Conservation (phyloP, 64 coral and sea anemone genomes). For the Actinia tenebrosa region DNA sequence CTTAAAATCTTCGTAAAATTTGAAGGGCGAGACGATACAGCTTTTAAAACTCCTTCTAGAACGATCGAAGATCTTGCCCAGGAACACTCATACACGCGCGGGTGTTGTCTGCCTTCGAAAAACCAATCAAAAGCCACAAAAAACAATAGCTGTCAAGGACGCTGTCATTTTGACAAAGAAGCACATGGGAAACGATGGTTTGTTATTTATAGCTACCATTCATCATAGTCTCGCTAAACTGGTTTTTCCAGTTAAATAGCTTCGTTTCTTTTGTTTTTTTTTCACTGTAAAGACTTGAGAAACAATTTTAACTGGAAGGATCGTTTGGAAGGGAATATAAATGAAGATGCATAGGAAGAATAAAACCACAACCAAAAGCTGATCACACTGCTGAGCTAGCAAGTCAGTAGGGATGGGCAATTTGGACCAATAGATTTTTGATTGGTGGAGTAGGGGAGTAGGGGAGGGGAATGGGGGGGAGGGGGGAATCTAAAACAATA, state of each 20-base stretch:
- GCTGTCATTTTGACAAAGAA: conserved; percentile 25
- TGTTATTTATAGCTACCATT: background rate
- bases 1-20: background rate
- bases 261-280: background rate
- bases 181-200: background rate
- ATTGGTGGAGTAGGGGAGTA: too few species aligned
- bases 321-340: too few species aligned
- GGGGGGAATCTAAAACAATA: too few species aligned
- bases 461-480: too few species aligned
- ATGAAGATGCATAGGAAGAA: too few species aligned
- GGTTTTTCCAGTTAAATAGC: conserved; percentile 11
- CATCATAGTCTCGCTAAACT: background rate
- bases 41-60: background rate
- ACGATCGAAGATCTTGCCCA: background rate
- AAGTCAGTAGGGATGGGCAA: too few species aligned
- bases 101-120: background rate
- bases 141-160: conserved; percentile 52
- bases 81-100: background rate
- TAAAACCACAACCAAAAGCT: too few species aligned
- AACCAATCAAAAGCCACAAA: conserved; percentile 61
- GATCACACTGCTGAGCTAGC: too few species aligned
- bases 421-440: too few species aligned
- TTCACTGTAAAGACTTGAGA: background rate
- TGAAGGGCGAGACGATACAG: background rate
- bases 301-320: too few species aligned